Base-by-base conservation (phyloP, 2,113 vertebrate genomes). In the Glareola pratincola region DNA sequence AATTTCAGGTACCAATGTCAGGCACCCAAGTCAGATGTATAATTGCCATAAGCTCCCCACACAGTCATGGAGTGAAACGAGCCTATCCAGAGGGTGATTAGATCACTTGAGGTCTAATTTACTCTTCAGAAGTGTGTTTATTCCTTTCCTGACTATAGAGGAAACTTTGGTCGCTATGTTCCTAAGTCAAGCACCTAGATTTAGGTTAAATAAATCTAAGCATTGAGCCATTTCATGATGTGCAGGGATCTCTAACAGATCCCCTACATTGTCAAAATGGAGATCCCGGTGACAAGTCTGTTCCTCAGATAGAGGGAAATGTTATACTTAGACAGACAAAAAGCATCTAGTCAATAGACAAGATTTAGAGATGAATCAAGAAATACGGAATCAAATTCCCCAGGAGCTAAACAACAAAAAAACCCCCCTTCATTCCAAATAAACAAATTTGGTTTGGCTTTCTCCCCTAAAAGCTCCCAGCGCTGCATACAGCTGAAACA, bases 1-100 rank as follows among this genome's bases (percentile, higher is more conserved):
- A 90, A 96, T 95, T 96, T 96, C 94, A 95, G 88, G 43, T 91
- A 92, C 48, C 77, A 78, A 56, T 92, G 87, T 85, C 77, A 96
- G 76, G 69, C 89, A 71, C 56, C 62, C 37, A 69, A 86, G 15
- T 78, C 62, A 60, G 34, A 95, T 63, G 51, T 56, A 10, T 71
- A 84, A 86, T 68, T 96, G 80, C 87, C 51, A 72, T 68, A 92
- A 77, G 83, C 63, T 94, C 60, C 57, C 37, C 64, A 74, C 27
- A 79, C 4, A 81, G 37, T 83, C 57, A 76, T 15, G 19, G 30
- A 62, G 5, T 93, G 36, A 96, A 93, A 94, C 5, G 8, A 87
- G 56, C 51, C 67, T 74, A 71, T 72, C 66, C 72, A 82, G 17
- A 53, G 22, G 5, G 23, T 75, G 66, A 69, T 69, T 56, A 94